Evolutionary conservation across 2,888 invertebrate genomes (phyloP).

Genomic region (Drosophila phalerata): DNA sequence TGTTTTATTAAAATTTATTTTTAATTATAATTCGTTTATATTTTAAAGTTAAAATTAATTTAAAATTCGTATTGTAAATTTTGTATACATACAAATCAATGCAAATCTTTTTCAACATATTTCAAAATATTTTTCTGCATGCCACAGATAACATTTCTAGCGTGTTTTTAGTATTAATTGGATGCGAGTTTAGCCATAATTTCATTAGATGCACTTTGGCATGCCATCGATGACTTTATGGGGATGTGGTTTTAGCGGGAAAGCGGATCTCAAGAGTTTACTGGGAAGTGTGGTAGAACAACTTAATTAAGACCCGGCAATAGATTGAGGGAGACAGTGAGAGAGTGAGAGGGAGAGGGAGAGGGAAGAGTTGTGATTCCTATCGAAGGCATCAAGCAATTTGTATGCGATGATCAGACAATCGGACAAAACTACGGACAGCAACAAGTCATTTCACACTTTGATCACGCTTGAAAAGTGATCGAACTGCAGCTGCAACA

Average conservation of each 20-base stretch:
- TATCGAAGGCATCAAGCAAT: slow-evolving; percentile 83
- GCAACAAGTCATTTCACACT: slow-evolving; percentile 84
- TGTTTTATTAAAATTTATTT: not conserved
- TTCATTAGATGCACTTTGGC: slow-evolving; percentile 59
- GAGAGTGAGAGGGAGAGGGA: not conserved
- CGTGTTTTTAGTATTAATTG: slow-evolving; percentile 28
- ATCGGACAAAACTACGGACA: slow-evolving; percentile 72
- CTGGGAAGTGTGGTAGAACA: slow-evolving; percentile 59
- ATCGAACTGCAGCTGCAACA: slow-evolving; percentile 51
- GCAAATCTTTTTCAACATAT: not conserved
- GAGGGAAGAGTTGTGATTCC: slow-evolving; percentile 41
- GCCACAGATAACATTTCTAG: not conserved
- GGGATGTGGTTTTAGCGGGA: slow-evolving; percentile 38
- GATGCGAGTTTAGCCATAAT: slow-evolving; percentile 53
- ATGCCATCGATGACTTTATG: slow-evolving; percentile 49
- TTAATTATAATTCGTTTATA: too few relatives aligned
- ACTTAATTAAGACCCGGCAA: slow-evolving; percentile 71
- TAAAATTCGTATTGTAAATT: too few relatives aligned
- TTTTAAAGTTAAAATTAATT: too few relatives aligned
- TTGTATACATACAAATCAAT: too few relatives aligned
- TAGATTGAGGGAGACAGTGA: slow-evolving; percentile 23
- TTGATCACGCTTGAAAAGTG: slow-evolving; percentile 78
- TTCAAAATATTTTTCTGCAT: not conserved
- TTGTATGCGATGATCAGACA: slow-evolving; percentile 80
- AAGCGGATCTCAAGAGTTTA: slow-evolving; percentile 33